Percentiles rank a stretch among this genome's conserved stretches.
phyloP scores from a whole-genome alignment of 2,113 vertebrate genomes.

The Cromileptes altivelis region DNA sequence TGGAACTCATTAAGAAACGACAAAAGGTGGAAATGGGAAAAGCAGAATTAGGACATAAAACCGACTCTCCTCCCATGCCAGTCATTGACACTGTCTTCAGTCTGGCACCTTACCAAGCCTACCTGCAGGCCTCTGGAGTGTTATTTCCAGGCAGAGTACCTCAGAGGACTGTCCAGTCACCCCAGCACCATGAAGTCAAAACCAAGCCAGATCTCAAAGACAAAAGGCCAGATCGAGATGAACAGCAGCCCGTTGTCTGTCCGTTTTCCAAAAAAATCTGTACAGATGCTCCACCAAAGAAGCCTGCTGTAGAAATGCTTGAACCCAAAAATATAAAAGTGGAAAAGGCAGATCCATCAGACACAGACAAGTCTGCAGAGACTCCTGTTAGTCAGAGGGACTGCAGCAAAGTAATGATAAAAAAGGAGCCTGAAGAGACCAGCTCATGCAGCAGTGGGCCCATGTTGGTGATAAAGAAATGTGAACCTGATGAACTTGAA shows the following conservation, averaged over 20 bases:
- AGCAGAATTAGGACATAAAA: background rate
- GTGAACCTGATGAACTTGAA: slow-evolving; percentile 62
- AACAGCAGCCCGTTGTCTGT: slow-evolving; percentile 25
- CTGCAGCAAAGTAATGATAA: slow-evolving; percentile 32
- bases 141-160: slow-evolving; percentile 38
- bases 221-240: slow-evolving; percentile 23
- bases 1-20: slow-evolving; percentile 56
- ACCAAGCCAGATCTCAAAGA: slow-evolving; percentile 46
- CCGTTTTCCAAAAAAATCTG: slow-evolving; percentile 7
- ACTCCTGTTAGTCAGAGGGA: slow-evolving; percentile 12
- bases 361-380: slow-evolving; percentile 1
- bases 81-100: slow-evolving; percentile 95
- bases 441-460: background rate
- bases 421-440: slow-evolving; percentile 52
- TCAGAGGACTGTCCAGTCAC: slow-evolving; percentile 9
- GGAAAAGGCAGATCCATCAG: slow-evolving; percentile 62
- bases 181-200: slow-evolving; percentile 49
- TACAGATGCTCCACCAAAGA: slow-evolving; percentile 9
- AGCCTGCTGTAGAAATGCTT: background rate
- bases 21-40: slow-evolving; percentile 51
- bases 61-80: slow-evolving; percentile 91
- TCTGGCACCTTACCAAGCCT: slow-evolving; percentile 90
- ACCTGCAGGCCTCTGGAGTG: slow-evolving; percentile 79
- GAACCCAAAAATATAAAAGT: slow-evolving; percentile 67
- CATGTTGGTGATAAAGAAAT: slow-evolving; percentile 63